phyloP scores from a whole-genome alignment of 64 coral and sea anemone species.

The Pocillopora verrucosa region DNA sequence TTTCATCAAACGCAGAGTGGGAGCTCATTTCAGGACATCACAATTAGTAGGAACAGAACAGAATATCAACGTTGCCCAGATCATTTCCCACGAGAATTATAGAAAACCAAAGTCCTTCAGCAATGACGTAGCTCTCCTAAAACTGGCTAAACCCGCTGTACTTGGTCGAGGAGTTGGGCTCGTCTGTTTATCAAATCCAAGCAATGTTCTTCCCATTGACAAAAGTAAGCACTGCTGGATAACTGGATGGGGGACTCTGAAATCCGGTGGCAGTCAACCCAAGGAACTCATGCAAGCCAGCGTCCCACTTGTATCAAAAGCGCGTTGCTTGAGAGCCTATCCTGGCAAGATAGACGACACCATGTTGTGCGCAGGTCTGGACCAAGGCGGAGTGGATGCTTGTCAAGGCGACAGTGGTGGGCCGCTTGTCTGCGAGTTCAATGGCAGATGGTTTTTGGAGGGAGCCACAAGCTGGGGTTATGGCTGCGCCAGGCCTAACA shows the following conservation, averaged over 20 bases:
- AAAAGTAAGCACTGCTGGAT: slow-evolving; percentile 16
- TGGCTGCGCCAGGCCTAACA: not conserved
- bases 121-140: slow-evolving; percentile 45
- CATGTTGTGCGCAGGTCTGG: slow-evolving; percentile 3
- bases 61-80: slow-evolving; percentile 27
- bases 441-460: not conserved
- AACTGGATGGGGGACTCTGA: slow-evolving; percentile 29
- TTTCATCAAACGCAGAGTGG: slow-evolving; percentile 6
- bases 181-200: slow-evolving; percentile 24
- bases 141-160: slow-evolving; percentile 34
- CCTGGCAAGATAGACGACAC: not conserved
- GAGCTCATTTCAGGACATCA: slow-evolving; percentile 20
- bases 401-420: slow-evolving; percentile 19
- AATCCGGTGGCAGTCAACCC: slow-evolving; percentile 1
- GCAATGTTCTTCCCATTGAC: slow-evolving; percentile 5
- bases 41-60: not conserved
- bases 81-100: slow-evolving; percentile 28
- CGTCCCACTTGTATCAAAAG: slow-evolving; percentile 16
- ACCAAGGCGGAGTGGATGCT: slow-evolving; percentile 1
- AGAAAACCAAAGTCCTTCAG: slow-evolving; percentile 4
- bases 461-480: not conserved
- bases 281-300: not conserved
- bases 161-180: slow-evolving; percentile 4
- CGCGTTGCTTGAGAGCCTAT: not conserved
- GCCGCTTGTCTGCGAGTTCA: slow-evolving; percentile 1